Evolutionary conservation across 2,797 vertebrate species (phyloP).

Genomic region (Triplophysa yarkandensis): DNA sequence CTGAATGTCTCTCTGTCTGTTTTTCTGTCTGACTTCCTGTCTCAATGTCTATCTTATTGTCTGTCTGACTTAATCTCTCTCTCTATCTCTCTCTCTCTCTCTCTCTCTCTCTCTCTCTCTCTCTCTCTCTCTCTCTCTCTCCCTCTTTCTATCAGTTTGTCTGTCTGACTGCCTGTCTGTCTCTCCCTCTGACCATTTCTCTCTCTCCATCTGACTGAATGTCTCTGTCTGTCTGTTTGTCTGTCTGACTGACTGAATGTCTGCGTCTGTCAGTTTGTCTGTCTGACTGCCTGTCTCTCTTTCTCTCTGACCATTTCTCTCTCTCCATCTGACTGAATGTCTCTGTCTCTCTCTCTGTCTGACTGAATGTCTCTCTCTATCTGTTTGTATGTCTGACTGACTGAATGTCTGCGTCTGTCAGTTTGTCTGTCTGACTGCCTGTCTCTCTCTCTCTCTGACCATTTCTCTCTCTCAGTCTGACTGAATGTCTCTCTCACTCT

Average conservation of each 20-base stretch:
- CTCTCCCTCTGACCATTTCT: background rate
- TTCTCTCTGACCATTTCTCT: background rate
- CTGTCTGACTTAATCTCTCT: too few relatives aligned
- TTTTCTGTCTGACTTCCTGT: too few relatives aligned
- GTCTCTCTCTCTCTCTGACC: background rate
- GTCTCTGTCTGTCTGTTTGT: background rate
- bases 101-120: rapidly evolving
- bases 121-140: background rate
- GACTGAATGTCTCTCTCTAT: background rate
- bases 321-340: rapidly evolving
- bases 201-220: too few relatives aligned
- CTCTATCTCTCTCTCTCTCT: background rate
- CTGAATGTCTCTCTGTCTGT: background rate
- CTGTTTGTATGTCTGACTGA: rapidly evolving
- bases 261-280: rapidly evolving
- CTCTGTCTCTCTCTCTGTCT: background rate
- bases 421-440: background rate
- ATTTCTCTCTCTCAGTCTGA: background rate
- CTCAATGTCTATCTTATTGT: background rate
- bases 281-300: background rate
- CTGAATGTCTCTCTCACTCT: background rate
- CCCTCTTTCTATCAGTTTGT: background rate
- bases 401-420: too few relatives aligned
- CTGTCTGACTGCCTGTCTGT: background rate
- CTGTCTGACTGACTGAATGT: background rate